Evolutionary conservation across 2,888 invertebrate species (phyloP), one percentile per base, ranked within the genome.

Genomic region (Apoda limacodes): DNA sequence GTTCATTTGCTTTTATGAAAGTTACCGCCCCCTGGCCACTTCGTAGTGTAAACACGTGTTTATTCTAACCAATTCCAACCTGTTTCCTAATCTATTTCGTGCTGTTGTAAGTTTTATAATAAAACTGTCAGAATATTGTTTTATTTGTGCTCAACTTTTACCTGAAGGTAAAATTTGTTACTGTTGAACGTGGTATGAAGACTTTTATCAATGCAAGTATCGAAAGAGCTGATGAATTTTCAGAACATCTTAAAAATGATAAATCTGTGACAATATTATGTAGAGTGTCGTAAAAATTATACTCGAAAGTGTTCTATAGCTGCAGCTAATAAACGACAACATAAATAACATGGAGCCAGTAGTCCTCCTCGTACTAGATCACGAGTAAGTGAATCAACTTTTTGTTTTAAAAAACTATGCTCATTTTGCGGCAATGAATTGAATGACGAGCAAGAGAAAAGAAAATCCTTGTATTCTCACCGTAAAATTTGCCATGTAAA

Each of bases 341-440:
- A 34, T 30, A 45, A 54, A 39, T 39, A 47, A 39, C 37, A 52
- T 48, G 39, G 48, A 45, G 50, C 47, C 34, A 46, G 41, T 45
- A 52, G 48, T 40, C 49, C 50, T n/a, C n/a, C n/a, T n/a, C 13
- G 42, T 46, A 46, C 42, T 39, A 52, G 48, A 48, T 27, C 39
- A 33, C 48, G 50, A 24, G 17, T 39, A 10, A 55, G 45, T 49
- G 50, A 50, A 39, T 51, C 49, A 40, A 39, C 29, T 45, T 53
- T 52, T 50, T 49, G 45, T 50, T 52, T 46, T 40, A 43, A 46
- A n/a, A n/a, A n/a, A n/a, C n/a, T n/a, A n/a, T n/a, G n/a, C n/a
- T n/a, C n/a, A n/a, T n/a, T n/a, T n/a, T n/a, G n/a, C n/a, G n/a
- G n/a, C n/a, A n/a, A n/a, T n/a, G n/a, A n/a, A n/a, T n/a, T n/a